These are phyloP conservation scores for Protodeltote pygarga DNA, from an alignment of 2,888 invertebrate genomes.

Conservation along the genomic window DNA sequence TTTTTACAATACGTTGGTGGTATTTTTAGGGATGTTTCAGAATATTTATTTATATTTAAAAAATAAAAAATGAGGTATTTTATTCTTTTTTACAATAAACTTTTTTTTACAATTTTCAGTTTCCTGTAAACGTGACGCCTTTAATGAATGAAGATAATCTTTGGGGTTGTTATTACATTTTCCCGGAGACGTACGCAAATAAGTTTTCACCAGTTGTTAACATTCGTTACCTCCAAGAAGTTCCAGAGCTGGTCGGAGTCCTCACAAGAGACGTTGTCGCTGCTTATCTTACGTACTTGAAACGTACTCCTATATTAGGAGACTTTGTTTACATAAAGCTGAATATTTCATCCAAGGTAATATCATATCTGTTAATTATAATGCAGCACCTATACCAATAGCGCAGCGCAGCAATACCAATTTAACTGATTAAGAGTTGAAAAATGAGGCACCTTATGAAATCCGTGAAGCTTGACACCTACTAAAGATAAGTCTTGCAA, in stretches of 20 bases:
- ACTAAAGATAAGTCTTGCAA: too few relatives aligned
- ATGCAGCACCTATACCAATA: too few relatives aligned
- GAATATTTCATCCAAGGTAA: slow-evolving; percentile 76
- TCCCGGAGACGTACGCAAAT: slow-evolving; percentile 74
- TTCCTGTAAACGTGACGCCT: slow-evolving; percentile 66
- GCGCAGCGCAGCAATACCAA: too few relatives aligned
- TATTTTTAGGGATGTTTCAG: too few relatives aligned
- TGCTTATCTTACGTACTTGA: slow-evolving; percentile 82
- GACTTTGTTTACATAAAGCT: slow-evolving; percentile 86
- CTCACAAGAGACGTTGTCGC: slow-evolving; percentile 85
- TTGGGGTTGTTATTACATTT: slow-evolving; percentile 80
- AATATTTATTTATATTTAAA: too few relatives aligned
- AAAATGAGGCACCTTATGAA: too few relatives aligned
- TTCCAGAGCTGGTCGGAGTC: slow-evolving; percentile 75
- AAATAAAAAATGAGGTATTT: too few relatives aligned
- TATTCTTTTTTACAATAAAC: slow-evolving; percentile 3
- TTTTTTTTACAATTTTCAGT: slow-evolving; percentile 56
- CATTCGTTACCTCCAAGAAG: slow-evolving; percentile 62
- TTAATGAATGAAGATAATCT: slow-evolving; percentile 75
- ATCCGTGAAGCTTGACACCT: too few relatives aligned
- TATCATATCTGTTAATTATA: not conserved
- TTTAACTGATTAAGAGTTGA: too few relatives aligned
- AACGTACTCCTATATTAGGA: slow-evolving; percentile 82
- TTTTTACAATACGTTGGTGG: too few relatives aligned
- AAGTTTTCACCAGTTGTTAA: slow-evolving; percentile 69